Conservation (phyloP, 2,113 vertebrate genomes). For the Polyodon spathula region DNA sequence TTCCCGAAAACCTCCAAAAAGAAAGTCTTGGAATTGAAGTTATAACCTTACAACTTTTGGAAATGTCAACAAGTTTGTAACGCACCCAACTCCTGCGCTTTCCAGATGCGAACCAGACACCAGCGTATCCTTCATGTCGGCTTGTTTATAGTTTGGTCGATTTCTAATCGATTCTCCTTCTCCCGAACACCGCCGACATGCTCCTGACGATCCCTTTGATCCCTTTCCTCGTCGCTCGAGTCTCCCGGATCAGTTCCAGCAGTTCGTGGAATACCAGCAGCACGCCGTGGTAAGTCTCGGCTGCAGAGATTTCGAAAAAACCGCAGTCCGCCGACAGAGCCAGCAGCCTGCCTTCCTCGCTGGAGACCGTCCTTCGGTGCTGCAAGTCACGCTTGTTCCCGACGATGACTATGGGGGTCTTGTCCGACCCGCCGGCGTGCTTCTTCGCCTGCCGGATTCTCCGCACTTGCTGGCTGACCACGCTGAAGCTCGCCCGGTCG, state of each 20-base stretch:
- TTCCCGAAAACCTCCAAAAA: too few species aligned
- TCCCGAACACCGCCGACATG: conserved; percentile 43
- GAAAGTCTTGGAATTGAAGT: too few species aligned
- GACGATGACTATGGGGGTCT: conserved; percentile 35
- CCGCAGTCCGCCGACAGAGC: conserved; percentile 36
- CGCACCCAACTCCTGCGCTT: too few species aligned
- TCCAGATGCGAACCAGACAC: not conserved
- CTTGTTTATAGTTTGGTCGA: too few species aligned
- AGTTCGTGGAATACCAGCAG: conserved; percentile 45
- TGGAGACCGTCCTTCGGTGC: conserved; percentile 37
- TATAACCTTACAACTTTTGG: too few species aligned
- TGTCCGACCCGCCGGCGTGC: conserved; percentile 8
- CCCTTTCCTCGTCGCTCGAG: conserved; percentile 30
- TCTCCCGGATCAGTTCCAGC: conserved; percentile 34
- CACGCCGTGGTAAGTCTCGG: conserved; percentile 45
- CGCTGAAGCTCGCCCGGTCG: conserved; percentile 44
- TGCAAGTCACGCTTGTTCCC: conserved; percentile 50
- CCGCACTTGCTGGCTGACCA: conserved; percentile 39
- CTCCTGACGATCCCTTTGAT: conserved; percentile 44
- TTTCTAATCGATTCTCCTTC: conserved; percentile 32
- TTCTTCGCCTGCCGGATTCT: conserved; percentile 34
- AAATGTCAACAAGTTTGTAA: too few species aligned
- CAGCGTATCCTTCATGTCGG: not conserved
- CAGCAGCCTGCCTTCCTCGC: conserved; percentile 41
- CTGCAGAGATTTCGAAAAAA: conserved; percentile 49